Evolutionary conservation across 1,140 invertebrate species (phyloP).

Genomic region (Linepithema humile): DNA sequence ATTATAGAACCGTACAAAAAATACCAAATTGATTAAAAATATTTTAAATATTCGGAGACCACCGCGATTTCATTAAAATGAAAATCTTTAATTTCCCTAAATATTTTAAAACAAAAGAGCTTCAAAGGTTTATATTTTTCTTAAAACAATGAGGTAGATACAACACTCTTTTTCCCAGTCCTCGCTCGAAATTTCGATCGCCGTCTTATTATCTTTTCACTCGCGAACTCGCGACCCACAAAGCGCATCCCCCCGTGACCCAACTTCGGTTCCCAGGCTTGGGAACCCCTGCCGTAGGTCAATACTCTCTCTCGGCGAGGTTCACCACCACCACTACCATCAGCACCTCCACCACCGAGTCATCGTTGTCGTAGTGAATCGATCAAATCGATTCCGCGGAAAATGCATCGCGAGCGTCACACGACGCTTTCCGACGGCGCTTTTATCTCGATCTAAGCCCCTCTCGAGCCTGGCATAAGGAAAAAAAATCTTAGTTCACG

Average conservation of each 20-base stretch:
- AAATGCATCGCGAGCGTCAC: constrained; percentile 28
- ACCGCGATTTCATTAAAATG: background rate
- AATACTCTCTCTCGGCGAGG: constrained; percentile 47
- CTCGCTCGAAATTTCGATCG: background rate
- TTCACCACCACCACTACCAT: constrained; percentile 3
- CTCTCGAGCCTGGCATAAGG: background rate
- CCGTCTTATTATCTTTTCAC: background rate
- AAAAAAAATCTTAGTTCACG: background rate
- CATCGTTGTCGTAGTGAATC: constrained; percentile 49
- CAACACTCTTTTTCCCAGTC: background rate
- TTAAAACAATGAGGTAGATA: background rate
- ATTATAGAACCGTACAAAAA: background rate
- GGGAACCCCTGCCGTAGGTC: constrained; percentile 48
- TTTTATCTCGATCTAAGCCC: constrained; percentile 3
- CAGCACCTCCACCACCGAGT: background rate
- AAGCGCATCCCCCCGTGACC: background rate
- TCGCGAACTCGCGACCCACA: constrained; percentile 4
- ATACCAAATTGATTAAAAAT: background rate
- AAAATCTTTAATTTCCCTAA: background rate
- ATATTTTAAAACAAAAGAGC: background rate
- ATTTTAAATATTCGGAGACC: background rate
- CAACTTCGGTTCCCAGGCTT: constrained; percentile 32
- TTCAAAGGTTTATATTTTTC: background rate
- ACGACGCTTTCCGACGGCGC: background rate
- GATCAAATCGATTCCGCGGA: constrained; percentile 55